A percentile compares a stretch with the other conserved stretches of the same genome.
Evolutionary conservation across 2,113 vertebrate genomes (phyloP).

Genomic region (Epinephelus cyanopodus): DNA sequence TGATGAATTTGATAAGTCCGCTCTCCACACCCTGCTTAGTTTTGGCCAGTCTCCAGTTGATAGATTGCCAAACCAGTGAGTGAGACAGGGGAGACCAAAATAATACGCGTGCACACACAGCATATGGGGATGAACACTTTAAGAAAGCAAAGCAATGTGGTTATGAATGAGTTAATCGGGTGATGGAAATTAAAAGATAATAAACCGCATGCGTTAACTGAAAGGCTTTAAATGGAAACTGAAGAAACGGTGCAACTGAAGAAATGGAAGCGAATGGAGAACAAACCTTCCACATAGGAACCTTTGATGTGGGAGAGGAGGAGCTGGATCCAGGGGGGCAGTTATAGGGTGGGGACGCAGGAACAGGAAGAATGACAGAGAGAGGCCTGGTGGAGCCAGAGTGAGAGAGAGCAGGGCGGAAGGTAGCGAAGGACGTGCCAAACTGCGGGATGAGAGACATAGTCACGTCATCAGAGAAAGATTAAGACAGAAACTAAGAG

Average conservation of each 20-base stretch:
- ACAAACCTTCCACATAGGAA: constrained; percentile 90
- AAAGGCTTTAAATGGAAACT: constrained; percentile 35
- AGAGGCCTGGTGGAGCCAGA: constrained; percentile 86
- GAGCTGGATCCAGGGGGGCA: constrained; percentile 85
- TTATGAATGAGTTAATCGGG: constrained; percentile 75
- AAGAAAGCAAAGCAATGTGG: constrained; percentile 70
- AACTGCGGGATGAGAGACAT: constrained; percentile 88
- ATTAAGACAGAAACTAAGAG: constrained; percentile 2
- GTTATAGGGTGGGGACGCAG: constrained; percentile 86
- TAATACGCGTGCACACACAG: constrained; percentile 45
- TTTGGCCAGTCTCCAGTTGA: constrained; percentile 69
- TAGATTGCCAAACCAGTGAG: constrained; percentile 72
- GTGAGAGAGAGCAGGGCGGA: constrained; percentile 87
- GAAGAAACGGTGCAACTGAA: constrained; percentile 63
- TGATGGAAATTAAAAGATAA: constrained; percentile 55
- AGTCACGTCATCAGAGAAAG: constrained; percentile 62
- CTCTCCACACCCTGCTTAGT: constrained; percentile 58
- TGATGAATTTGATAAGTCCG: constrained; percentile 36
- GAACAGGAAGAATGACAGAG: constrained; percentile 88
- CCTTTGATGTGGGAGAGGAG: constrained; percentile 88
- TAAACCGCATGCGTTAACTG: constrained; percentile 24
- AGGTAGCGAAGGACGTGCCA: constrained; percentile 88
- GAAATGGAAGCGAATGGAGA: constrained; percentile 77
- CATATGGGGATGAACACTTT: constrained; percentile 44
- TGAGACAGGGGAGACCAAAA: constrained; percentile 32